Evolutionary conservation across 1,140 invertebrate species (phyloP).

Genomic region (Euura saliciscinereae): DNA sequence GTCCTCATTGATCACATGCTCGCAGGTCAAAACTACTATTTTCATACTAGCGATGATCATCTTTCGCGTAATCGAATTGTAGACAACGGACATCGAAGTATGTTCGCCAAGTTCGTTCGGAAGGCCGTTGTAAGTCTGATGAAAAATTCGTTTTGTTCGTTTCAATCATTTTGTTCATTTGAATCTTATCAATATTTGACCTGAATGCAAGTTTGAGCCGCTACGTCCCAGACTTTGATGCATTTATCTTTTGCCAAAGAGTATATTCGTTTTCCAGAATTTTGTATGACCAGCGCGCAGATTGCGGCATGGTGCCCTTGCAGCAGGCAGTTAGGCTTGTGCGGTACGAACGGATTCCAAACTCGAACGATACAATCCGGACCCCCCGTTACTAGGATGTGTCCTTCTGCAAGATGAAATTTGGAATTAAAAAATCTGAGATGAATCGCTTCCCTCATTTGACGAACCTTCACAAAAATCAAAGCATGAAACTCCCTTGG

Average conservation of each 20-base stretch:
- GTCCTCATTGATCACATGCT: constrained; percentile 65
- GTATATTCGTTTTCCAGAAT: constrained; percentile 56
- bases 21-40: constrained; percentile 66
- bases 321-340: constrained; percentile 65
- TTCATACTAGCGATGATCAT: constrained; percentile 67
- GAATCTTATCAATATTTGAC: constrained; percentile 39
- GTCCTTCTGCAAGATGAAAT: constrained; percentile 46
- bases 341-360: constrained; percentile 78
- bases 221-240: constrained; percentile 75
- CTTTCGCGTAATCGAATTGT: constrained; percentile 68
- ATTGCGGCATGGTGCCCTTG: constrained; percentile 74
- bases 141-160: constrained; percentile 5
- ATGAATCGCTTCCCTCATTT: background rate
- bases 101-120: constrained; percentile 64
- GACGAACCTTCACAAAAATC: constrained; percentile 46
- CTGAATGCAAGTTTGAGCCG: constrained; percentile 64
- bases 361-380: constrained; percentile 73
- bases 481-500: constrained; percentile 50
- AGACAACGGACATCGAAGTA: constrained; percentile 64
- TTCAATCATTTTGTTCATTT: background rate
- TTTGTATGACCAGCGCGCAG: constrained; percentile 68
- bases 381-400: constrained; percentile 72
- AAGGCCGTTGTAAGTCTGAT: constrained; percentile 67
- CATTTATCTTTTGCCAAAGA: constrained; percentile 70
- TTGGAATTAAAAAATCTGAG: background rate